Evolutionary conservation across 2,113 vertebrate genomes (phyloP).

Genomic region (Limanda limanda): DNA sequence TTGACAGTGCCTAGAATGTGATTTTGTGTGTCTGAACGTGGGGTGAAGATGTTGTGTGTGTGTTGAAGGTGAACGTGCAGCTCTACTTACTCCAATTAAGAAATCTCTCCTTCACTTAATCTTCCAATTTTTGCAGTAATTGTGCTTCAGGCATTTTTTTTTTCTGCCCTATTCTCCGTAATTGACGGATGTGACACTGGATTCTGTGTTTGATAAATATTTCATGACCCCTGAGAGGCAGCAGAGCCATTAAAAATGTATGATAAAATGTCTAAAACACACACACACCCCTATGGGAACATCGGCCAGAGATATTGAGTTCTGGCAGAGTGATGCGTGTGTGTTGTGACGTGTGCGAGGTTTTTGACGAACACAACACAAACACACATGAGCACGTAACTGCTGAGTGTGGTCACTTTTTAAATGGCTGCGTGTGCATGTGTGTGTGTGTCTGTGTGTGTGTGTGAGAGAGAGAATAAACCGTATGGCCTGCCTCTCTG

Average conservation of each 20-base stretch:
- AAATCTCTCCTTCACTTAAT: slow-evolving; percentile 14
- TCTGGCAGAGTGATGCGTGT: slow-evolving; percentile 7
- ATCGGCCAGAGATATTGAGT: slow-evolving; percentile 35
- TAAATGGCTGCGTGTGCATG: neutral
- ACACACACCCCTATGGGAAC: slow-evolving; percentile 44
- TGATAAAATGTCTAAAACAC: slow-evolving; percentile 65
- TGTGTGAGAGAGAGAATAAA: slow-evolving; percentile 8
- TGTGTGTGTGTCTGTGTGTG: neutral
- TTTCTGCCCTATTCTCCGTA: slow-evolving; percentile 28
- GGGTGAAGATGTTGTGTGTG: neutral
- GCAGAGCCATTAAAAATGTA: slow-evolving; percentile 68
- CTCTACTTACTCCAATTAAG: slow-evolving; percentile 30
- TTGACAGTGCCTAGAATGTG: slow-evolving; percentile 39
- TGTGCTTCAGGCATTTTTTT: slow-evolving; percentile 41
- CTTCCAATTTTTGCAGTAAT: slow-evolving; percentile 40
- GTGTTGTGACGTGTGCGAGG: slow-evolving; percentile 40
- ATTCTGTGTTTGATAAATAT: slow-evolving; percentile 62
- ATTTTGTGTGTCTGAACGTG: slow-evolving; percentile 22
- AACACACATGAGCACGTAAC: slow-evolving; percentile 10
- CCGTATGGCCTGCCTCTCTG: slow-evolving; percentile 12
- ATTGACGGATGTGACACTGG: slow-evolving; percentile 86
- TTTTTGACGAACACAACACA: slow-evolving; percentile 27
- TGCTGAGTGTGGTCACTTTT: slow-evolving; percentile 29
- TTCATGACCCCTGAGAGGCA: slow-evolving; percentile 67
- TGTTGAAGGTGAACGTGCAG: slow-evolving; percentile 1